phyloP scores from a whole-genome alignment of 1,140 invertebrate species.

The Meteorus sp. region DNA sequence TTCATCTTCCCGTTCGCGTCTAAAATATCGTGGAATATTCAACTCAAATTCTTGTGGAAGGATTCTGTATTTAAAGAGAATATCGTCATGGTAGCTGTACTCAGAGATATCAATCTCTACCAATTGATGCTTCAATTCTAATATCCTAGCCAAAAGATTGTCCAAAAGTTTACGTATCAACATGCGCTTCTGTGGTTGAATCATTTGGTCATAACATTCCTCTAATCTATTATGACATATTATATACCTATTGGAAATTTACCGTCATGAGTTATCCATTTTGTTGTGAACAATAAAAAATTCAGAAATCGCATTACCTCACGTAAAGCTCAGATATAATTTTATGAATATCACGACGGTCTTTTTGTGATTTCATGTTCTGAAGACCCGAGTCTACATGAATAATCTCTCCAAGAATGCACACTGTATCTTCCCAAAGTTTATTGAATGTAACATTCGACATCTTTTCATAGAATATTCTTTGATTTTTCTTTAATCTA shows the following conservation, averaged over 20 bases:
- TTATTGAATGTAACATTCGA: slow-evolving; percentile 73
- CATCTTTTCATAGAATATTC: slow-evolving; percentile 64
- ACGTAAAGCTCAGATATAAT: slow-evolving; percentile 69
- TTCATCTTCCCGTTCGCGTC: slow-evolving; percentile 67
- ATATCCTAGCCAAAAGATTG: slow-evolving; percentile 74
- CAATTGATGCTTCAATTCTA: slow-evolving; percentile 82
- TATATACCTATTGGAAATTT: slow-evolving; percentile 69
- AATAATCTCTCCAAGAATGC: slow-evolving; percentile 65
- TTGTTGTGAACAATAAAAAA: neutral
- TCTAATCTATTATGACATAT: slow-evolving; percentile 75
- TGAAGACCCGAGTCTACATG: slow-evolving; percentile 67
- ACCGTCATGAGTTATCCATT: neutral
- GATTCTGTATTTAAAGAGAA: slow-evolving; percentile 62
- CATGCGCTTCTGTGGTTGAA: slow-evolving; percentile 89
- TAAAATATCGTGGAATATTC: slow-evolving; percentile 70
- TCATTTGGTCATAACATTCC: slow-evolving; percentile 84
- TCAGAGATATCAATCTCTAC: slow-evolving; percentile 85
- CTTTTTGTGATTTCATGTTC: slow-evolving; percentile 64
- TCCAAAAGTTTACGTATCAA: slow-evolving; percentile 80
- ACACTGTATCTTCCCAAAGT: slow-evolving; percentile 67
- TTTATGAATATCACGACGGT: slow-evolving; percentile 63
- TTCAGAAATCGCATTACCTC: neutral
- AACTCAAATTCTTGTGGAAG: slow-evolving; percentile 71
- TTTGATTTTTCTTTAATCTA: no score
- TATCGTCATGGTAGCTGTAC: slow-evolving; percentile 83